A percentile compares a stretch with the other conserved stretches of the same genome.
These are phyloP conservation scores for Aleiodes sp. DNA, from an alignment of 1,140 invertebrate genomes.

Conservation along the genomic window DNA sequence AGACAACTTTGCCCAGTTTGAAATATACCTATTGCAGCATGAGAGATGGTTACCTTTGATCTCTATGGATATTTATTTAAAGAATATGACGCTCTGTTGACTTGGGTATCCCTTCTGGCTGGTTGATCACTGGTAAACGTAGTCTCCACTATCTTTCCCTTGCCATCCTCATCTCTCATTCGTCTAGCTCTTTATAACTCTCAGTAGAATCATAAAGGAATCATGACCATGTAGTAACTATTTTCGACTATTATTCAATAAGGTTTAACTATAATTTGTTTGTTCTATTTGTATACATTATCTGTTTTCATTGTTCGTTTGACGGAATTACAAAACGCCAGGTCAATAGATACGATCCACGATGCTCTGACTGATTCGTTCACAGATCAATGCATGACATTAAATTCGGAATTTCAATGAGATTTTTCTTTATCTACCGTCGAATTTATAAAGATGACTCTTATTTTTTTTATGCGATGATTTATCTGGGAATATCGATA, in stretches of 20 bases:
- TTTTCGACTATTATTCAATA: conserved; percentile 33
- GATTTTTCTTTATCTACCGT: too few relatives aligned
- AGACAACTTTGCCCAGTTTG: conserved; percentile 13
- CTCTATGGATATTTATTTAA: conserved; percentile 50
- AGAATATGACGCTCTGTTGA: conserved; percentile 52
- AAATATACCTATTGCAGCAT: conserved; percentile 27
- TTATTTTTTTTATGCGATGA: too few relatives aligned
- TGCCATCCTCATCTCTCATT: not conserved
- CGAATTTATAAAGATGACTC: too few relatives aligned
- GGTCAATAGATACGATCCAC: conserved; percentile 36
- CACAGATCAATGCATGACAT: not conserved
- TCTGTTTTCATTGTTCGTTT: not conserved
- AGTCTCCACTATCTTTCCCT: conserved; percentile 14
- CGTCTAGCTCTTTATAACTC: not conserved
- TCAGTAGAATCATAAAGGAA: too few relatives aligned
- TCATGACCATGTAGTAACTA: not conserved
- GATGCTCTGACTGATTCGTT: conserved; percentile 9
- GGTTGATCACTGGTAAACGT: conserved; percentile 12
- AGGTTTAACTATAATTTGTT: conserved; percentile 32
- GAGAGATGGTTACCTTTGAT: conserved; percentile 42
- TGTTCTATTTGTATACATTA: conserved; percentile 19
- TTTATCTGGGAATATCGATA: too few relatives aligned
- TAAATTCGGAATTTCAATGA: not conserved
- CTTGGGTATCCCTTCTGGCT: conserved; percentile 44
- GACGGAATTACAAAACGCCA: not conserved